Conservation (phyloP, 2,113 vertebrate genomes). For the Cygnus buccinator region DNA sequence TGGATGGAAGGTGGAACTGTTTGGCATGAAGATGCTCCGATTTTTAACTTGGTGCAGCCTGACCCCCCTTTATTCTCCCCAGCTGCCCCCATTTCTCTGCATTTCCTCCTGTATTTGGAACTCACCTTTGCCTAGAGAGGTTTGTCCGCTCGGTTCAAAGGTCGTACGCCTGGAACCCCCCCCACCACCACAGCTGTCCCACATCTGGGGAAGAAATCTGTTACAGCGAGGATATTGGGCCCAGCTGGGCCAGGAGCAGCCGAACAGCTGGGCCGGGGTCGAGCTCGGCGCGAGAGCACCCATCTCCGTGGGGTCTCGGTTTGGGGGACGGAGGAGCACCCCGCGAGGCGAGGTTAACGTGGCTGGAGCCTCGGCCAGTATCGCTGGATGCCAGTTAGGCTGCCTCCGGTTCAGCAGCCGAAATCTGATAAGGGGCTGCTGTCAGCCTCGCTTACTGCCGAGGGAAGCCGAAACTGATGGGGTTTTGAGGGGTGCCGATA, state of each 20-base stretch:
- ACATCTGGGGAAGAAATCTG: not conserved
- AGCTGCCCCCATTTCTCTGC: not conserved
- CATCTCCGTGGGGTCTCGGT: fast-evolving
- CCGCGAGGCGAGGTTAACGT: not conserved
- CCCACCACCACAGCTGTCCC: not conserved
- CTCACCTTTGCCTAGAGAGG: not conserved
- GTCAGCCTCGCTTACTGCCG: slow-evolving; percentile 64
- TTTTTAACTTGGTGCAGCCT: not conserved
- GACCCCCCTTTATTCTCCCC: not conserved
- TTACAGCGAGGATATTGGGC: not conserved
- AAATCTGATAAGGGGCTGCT: slow-evolving; percentile 83
- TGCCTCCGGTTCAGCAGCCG: slow-evolving; percentile 65
- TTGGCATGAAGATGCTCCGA: not conserved
- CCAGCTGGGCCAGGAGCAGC: not conserved
- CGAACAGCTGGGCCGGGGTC: not conserved
- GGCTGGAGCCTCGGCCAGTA: not conserved
- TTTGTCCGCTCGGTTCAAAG: not conserved
- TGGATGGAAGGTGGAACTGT: not conserved
- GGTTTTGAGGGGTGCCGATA: slow-evolving; percentile 76
- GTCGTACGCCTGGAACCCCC: not conserved
- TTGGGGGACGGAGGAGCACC: not conserved
- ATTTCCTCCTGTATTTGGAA: not conserved
- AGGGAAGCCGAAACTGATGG: slow-evolving; percentile 60
- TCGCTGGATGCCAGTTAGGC: not conserved
- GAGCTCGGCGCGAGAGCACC: not conserved